phyloP scores from a whole-genome alignment of 2,888 invertebrate species.

The Tenthredo notha region DNA sequence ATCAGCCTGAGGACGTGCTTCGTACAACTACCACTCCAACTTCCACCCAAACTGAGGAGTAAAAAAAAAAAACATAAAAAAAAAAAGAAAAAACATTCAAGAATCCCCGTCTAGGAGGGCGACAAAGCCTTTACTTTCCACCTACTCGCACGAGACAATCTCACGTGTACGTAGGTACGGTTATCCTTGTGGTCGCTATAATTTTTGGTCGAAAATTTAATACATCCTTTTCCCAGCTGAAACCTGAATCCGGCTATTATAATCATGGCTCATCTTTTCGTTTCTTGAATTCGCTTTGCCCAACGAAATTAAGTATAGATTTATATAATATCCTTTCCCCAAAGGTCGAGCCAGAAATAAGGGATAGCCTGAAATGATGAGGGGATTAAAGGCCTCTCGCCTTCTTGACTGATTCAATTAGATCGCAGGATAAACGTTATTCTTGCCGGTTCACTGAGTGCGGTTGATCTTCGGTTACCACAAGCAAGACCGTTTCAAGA shows the following conservation, averaged over 20 bases:
- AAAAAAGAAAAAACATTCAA: background rate
- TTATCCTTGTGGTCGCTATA: background rate
- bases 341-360: background rate
- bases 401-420: constrained; percentile 51
- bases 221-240: background rate
- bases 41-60: background rate
- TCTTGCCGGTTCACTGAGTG: constrained; percentile 16
- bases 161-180: background rate
- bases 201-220: background rate
- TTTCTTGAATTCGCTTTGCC: background rate
- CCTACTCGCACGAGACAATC: background rate
- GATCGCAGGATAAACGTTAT: constrained; percentile 51
- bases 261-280: background rate
- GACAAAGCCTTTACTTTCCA: constrained; percentile 9
- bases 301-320: background rate
- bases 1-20: constrained; percentile 45
- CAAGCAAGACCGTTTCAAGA: background rate
- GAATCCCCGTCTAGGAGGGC: background rate
- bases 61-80: background rate
- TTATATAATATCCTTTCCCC: background rate
- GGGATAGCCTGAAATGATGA: background rate
- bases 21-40: constrained; percentile 22
- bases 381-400: constrained; percentile 33
- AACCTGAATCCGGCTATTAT: background rate
- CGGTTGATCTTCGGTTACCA: constrained; percentile 24